Conservation (phyloP, 1,140 invertebrate species). For the Drosophila ercepeae region DNA sequence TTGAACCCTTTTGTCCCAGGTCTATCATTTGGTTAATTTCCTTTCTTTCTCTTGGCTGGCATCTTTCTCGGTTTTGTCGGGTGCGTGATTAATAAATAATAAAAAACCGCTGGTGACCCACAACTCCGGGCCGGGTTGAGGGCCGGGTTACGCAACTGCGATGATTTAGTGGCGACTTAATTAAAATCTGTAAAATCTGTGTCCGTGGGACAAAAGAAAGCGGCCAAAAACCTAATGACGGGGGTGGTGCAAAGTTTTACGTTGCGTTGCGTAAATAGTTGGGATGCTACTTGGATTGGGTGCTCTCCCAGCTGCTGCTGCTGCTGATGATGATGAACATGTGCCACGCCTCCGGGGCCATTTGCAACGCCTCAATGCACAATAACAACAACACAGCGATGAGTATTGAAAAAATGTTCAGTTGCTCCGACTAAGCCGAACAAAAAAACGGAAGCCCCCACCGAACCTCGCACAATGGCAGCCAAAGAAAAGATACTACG, state of each 20-base stretch:
- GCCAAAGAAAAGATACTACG: conserved; percentile 22
- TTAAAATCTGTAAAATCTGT: too few relatives aligned
- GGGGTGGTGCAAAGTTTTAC: conserved; percentile 34
- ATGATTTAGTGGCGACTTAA: conserved; percentile 56
- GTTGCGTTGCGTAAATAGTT: conserved; percentile 61
- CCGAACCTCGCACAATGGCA: conserved; percentile 44
- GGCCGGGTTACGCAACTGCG: conserved; percentile 39
- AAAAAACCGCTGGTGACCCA: conserved; percentile 43
- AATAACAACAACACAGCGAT: conserved; percentile 28
- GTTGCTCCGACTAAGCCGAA: conserved; percentile 59
- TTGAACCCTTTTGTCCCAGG: conserved; percentile 55
- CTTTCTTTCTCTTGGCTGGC: conserved; percentile 4
- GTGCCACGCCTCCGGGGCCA: conserved; percentile 73
- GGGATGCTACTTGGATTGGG: conserved; percentile 28
- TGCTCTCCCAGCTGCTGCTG: conserved; percentile 3
- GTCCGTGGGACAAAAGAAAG: conserved; percentile 60
- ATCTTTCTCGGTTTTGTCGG: conserved; percentile 30
- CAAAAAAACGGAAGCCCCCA: conserved; percentile 77
- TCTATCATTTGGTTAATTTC: conserved; percentile 63
- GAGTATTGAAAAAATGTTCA: conserved; percentile 66
- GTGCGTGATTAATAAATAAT: conserved; percentile 40
- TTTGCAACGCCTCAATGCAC: conserved; percentile 79
- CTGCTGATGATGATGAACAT: conserved; percentile 62
- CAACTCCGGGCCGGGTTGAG: conserved; percentile 28
- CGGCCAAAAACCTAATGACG: conserved; percentile 38